A percentile compares a stretch with the other conserved stretches of the same genome.
Evolutionary conservation across 2,888 invertebrate genomes (phyloP).

Genomic region (Venusia cambrica): DNA sequence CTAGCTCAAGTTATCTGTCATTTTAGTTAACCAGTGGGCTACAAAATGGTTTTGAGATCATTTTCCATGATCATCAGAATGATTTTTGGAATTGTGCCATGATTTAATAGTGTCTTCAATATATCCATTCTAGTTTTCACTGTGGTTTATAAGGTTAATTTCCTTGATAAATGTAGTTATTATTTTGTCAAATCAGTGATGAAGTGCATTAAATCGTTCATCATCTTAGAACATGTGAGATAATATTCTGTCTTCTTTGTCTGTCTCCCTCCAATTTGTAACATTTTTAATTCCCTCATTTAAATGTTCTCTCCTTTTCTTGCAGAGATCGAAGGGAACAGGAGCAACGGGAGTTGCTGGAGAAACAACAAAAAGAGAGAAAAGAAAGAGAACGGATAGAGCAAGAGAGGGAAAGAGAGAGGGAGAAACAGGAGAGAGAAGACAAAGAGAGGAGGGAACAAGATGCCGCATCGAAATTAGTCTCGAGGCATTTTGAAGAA

Average conservation of each 20-base stretch:
- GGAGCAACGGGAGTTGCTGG: slow-evolving; percentile 82
- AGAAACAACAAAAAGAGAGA: slow-evolving; percentile 85
- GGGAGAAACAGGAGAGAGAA: slow-evolving; percentile 77
- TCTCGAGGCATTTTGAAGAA: slow-evolving; percentile 95
- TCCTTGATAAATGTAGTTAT: too few species aligned
- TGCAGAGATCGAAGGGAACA: slow-evolving; percentile 74
- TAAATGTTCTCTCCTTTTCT: slow-evolving; percentile 36
- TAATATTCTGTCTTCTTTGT: slow-evolving; percentile 1
- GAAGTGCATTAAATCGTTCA: too few species aligned
- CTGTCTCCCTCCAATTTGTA: slow-evolving; percentile 3
- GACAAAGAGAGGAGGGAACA: slow-evolving; percentile 82
- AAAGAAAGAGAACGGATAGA: slow-evolving; percentile 84
- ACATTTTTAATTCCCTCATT: slow-evolving; percentile 6
- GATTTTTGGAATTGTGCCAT: too few species aligned
- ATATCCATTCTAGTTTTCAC: too few species aligned
- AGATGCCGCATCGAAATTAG: slow-evolving; percentile 89
- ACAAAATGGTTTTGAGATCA: too few species aligned
- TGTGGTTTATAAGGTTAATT: too few species aligned
- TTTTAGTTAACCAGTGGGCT: too few species aligned
- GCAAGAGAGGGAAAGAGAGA: slow-evolving; percentile 74
- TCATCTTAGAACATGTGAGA: too few species aligned
- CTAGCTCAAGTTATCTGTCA: too few species aligned
- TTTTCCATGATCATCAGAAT: too few species aligned
- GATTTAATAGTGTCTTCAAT: too few species aligned
- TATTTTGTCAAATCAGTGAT: too few species aligned